Evolutionary conservation across 2,888 invertebrate species (phyloP).

Genomic region (Desoria tigrina): DNA sequence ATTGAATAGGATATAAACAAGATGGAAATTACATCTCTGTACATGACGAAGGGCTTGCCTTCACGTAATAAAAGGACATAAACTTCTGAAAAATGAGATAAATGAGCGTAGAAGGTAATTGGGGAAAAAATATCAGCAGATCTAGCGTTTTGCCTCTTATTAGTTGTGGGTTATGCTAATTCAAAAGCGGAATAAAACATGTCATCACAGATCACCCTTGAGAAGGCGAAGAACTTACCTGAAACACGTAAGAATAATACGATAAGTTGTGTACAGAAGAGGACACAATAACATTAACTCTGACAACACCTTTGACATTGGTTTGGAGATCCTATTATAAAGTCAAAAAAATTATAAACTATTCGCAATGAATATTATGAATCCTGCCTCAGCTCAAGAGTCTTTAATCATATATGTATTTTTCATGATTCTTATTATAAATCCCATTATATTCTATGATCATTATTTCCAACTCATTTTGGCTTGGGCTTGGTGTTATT

Average conservation of each 20-base stretch:
- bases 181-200: constrained; percentile 2
- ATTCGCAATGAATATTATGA: too few relatives aligned
- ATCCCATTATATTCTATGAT: neutral
- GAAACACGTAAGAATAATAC: neutral
- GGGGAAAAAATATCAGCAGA: too few relatives aligned
- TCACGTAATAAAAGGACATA: constrained; percentile 8
- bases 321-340: neutral
- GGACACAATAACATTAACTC: too few relatives aligned
- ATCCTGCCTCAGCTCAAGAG: neutral
- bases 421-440: neutral
- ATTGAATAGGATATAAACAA: neutral
- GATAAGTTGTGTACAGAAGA: neutral
- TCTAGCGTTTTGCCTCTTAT: neutral
- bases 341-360: too few relatives aligned
- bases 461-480: too few relatives aligned
- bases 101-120: constrained; percentile 8
- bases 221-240: neutral
- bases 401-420: neutral
- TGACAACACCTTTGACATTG: constrained; percentile 2
- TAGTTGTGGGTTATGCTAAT: constrained; percentile 7
- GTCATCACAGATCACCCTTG: constrained; percentile 9
- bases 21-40: neutral
- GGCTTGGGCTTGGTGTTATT: too few relatives aligned
- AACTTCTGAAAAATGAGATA: constrained; percentile 10
- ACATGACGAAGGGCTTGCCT: neutral